Percentiles rank a stretch among this genome's conserved stretches.
phyloP scores from a whole-genome alignment of 2,797 vertebrate genomes.

The Siniperca undulata region DNA sequence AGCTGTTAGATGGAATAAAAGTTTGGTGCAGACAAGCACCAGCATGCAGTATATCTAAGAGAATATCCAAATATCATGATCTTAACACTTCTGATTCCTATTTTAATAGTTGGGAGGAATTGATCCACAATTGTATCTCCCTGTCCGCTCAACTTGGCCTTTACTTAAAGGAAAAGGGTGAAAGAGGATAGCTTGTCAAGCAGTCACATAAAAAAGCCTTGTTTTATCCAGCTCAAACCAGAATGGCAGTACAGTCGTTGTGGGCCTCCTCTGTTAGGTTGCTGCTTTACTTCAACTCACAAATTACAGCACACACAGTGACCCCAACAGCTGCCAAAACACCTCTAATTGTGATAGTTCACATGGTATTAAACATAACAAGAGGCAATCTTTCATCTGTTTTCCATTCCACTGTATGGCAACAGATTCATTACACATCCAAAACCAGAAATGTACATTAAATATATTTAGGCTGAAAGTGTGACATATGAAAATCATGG shows the following conservation, averaged over 20 bases:
- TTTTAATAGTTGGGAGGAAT: slow-evolving; percentile 5
- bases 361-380: slow-evolving; percentile 8
- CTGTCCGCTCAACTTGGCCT: background rate
- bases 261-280: slow-evolving; percentile 38
- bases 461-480: background rate
- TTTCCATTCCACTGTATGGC: background rate
- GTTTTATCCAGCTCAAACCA: slow-evolving; percentile 76
- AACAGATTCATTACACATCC: background rate
- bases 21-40: background rate
- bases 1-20: background rate
- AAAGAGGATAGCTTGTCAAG: slow-evolving; percentile 52
- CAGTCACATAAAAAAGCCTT: slow-evolving; percentile 57
- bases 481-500: background rate
- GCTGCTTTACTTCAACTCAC: slow-evolving; percentile 32
- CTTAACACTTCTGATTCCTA: background rate
- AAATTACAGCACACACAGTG: slow-evolving; percentile 26
- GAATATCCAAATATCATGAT: background rate
- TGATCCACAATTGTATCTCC: slow-evolving; percentile 1
- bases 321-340: slow-evolving; percentile 32
- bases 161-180: slow-evolving; percentile 30
- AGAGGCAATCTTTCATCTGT: slow-evolving; percentile 9
- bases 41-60: background rate
- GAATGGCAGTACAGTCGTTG: slow-evolving; percentile 49
- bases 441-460: background rate
- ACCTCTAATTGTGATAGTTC: slow-evolving; percentile 29